phyloP scores from a whole-genome alignment of 2,888 invertebrate genomes.

The Pyralis farinalis region DNA sequence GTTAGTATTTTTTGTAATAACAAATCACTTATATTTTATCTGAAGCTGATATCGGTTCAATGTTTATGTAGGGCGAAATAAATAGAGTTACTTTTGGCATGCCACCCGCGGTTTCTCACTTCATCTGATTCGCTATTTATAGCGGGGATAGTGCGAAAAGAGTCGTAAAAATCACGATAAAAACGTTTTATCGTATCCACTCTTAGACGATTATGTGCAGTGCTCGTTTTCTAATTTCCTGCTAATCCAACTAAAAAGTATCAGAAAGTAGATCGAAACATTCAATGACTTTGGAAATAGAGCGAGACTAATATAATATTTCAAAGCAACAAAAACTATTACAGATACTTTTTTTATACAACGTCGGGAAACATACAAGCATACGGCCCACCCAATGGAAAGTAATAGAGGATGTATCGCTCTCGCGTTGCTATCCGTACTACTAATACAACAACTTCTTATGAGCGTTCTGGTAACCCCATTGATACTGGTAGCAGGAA shows the following conservation, averaged over 20 bases:
- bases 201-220: slow-evolving; percentile 53
- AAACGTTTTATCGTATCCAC: slow-evolving; percentile 55
- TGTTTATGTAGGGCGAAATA: slow-evolving; percentile 44
- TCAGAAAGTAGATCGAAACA: slow-evolving; percentile 18
- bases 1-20: slow-evolving; percentile 8
- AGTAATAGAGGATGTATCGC: too few species aligned
- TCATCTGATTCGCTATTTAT: slow-evolving; percentile 69
- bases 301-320: slow-evolving; percentile 48
- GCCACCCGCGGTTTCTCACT: slow-evolving; percentile 56
- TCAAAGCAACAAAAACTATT: slow-evolving; percentile 62
- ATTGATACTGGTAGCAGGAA: too few species aligned
- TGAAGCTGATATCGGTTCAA: slow-evolving; percentile 22
- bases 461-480: too few species aligned
- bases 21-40: slow-evolving; percentile 7
- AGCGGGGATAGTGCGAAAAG: slow-evolving; percentile 60
- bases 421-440: too few species aligned
- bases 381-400: too few species aligned
- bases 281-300: slow-evolving; percentile 40
- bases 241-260: slow-evolving; percentile 23
- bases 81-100: slow-evolving; percentile 55
- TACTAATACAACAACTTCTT: too few species aligned
- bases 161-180: slow-evolving; percentile 69
- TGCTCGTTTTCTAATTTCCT: slow-evolving; percentile 51
- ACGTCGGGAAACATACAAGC: too few species aligned
- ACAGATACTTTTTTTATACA: too few species aligned